These are phyloP conservation scores for Bombus waltoni DNA, from an alignment of 1,140 invertebrate genomes.

Conservation along the genomic window DNA sequence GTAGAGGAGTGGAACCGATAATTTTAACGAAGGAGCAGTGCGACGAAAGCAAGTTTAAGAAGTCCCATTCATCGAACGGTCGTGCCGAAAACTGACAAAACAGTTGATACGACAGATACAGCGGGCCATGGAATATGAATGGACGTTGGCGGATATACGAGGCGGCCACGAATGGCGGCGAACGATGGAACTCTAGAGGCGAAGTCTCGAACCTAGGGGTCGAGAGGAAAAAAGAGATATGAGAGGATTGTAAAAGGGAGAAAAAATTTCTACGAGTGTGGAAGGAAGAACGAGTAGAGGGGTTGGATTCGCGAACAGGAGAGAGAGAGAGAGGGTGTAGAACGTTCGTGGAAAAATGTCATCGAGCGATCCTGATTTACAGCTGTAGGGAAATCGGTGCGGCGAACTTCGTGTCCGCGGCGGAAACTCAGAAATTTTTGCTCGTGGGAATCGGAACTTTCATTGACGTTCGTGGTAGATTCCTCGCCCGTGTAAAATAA, in stretches of 20 bases:
- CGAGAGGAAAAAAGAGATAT: slow-evolving; percentile 29
- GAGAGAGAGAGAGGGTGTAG: neutral
- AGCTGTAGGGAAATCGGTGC: slow-evolving; percentile 71
- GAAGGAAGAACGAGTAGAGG: neutral
- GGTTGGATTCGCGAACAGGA: neutral
- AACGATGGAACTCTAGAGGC: slow-evolving; percentile 47
- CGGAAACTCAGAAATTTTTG: slow-evolving; percentile 66
- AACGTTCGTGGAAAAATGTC: slow-evolving; percentile 72
- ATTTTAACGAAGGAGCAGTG: slow-evolving; percentile 76
- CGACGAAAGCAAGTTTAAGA: slow-evolving; percentile 71
- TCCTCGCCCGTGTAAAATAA: neutral
- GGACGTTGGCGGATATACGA: slow-evolving; percentile 69
- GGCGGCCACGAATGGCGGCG: slow-evolving; percentile 54
- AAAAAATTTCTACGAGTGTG: slow-evolving; percentile 25
- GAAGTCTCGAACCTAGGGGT: slow-evolving; percentile 55
- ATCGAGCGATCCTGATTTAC: slow-evolving; percentile 77
- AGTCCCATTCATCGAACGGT: slow-evolving; percentile 77
- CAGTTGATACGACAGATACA: slow-evolving; percentile 81
- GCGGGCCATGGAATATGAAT: slow-evolving; percentile 76
- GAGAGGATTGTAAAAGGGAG: slow-evolving; percentile 37
- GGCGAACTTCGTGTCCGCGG: slow-evolving; percentile 58
- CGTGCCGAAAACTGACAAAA: slow-evolving; percentile 80
- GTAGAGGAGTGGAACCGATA: slow-evolving; percentile 54
- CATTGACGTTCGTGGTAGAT: slow-evolving; percentile 49
- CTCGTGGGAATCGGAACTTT: slow-evolving; percentile 61